A percentile compares a stretch with the other conserved stretches of the same genome.
These are phyloP conservation scores for Conger conger DNA, from an alignment of 2,113 vertebrate species.

Conservation along the genomic window DNA sequence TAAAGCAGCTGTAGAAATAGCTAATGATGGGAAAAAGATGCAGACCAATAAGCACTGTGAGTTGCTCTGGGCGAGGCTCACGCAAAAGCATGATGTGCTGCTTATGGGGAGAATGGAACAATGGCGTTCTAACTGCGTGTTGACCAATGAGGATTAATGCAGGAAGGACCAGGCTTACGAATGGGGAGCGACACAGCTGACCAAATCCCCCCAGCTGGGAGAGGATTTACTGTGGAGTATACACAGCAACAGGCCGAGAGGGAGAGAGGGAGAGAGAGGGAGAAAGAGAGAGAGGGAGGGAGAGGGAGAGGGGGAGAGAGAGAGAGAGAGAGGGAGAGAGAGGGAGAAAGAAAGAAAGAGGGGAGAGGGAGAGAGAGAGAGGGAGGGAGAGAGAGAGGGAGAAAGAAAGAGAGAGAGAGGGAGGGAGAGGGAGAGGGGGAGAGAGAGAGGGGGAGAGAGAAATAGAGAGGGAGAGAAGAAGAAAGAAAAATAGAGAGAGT, in stretches of 20 bases:
- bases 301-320: not conserved
- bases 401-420: no score
- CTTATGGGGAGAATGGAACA: not conserved
- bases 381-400: no score
- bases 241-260: not conserved
- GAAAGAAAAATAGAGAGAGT: no score
- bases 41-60: not conserved
- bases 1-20: not conserved
- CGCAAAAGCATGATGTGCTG: not conserved
- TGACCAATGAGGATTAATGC: slow-evolving; percentile 4
- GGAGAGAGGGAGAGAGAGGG: slow-evolving; percentile 35
- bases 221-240: not conserved
- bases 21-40: not conserved
- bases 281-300: slow-evolving; percentile 24
- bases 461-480: no score
- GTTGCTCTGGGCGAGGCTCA: not conserved
- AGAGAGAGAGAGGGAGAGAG: no score
- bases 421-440: no score
- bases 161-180: not conserved
- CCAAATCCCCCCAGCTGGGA: slow-evolving; percentile 20
- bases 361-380: no score
- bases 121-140: not conserved
- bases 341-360: no score
- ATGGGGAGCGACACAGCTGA: slow-evolving; percentile 17
- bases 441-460: no score